Evolutionary conservation across 2,113 vertebrate species (phyloP).

Genomic region (Lutjanus erythropterus): DNA sequence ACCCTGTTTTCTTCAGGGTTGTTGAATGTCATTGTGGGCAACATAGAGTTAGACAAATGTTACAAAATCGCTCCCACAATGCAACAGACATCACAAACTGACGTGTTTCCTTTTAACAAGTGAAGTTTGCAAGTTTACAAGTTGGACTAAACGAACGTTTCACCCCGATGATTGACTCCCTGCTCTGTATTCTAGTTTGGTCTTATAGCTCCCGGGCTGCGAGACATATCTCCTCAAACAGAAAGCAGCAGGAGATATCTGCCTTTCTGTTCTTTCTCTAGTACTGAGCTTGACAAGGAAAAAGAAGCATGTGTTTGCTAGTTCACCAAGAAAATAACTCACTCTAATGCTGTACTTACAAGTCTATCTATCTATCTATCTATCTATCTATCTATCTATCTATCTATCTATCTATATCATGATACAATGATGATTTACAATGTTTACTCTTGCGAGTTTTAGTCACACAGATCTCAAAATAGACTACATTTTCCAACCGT

Average conservation of each 20-base stretch:
- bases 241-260: slow-evolving; percentile 17
- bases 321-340: background rate
- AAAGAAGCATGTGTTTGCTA: background rate
- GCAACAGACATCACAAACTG: background rate
- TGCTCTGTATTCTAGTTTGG: slow-evolving; percentile 23
- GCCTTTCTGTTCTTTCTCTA: slow-evolving; percentile 8
- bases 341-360: background rate
- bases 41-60: too few species aligned
- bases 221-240: slow-evolving; percentile 30
- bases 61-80: background rate
- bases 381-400: background rate
- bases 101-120: background rate
- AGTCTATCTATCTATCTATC: background rate
- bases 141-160: slow-evolving; percentile 42
- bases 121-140: slow-evolving; percentile 16
- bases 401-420: background rate
- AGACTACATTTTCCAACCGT: background rate
- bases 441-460: background rate
- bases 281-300: background rate
- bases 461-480: background rate
- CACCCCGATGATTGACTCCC: slow-evolving; percentile 30
- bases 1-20: rapidly evolving
- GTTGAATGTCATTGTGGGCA: slow-evolving; percentile 14
- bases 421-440: too few species aligned
- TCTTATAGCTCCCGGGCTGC: background rate